Conservation (phyloP, 2,888 invertebrate species). For the Drosophila niveifrons region DNA sequence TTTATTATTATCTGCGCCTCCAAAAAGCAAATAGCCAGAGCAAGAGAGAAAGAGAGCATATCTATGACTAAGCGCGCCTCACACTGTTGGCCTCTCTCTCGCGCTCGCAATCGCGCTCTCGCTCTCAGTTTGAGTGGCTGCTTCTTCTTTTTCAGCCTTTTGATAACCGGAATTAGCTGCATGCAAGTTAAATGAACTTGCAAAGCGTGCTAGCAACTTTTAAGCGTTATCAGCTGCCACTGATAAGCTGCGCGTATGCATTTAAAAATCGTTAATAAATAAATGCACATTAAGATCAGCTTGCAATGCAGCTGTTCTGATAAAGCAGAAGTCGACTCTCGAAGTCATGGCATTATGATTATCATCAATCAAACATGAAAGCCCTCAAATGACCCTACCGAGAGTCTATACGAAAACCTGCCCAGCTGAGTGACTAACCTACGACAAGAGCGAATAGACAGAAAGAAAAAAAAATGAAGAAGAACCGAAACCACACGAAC, state of each 20-base stretch:
- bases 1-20: conserved; percentile 15
- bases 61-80: conserved; percentile 26
- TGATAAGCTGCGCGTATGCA: conserved; percentile 34
- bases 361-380: conserved; percentile 63
- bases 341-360: conserved; percentile 53
- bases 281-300: conserved; percentile 19
- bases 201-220: conserved; percentile 1
- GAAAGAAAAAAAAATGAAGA: conserved; percentile 18
- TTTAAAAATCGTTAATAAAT: background rate
- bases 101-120: background rate
- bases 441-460: conserved; percentile 68
- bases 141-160: conserved; percentile 9
- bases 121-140: conserved; percentile 5
- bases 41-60: conserved; percentile 10
- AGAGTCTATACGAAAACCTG: conserved; percentile 41
- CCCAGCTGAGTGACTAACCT: conserved; percentile 67
- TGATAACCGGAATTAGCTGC: conserved; percentile 45
- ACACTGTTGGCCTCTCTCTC: conserved; percentile 5
- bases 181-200: conserved; percentile 33
- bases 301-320: conserved; percentile 37
- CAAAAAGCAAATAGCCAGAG: conserved; percentile 10
- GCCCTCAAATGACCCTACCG: conserved; percentile 15
- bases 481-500: conserved; percentile 9
- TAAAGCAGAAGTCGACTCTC: conserved; percentile 17
- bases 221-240: conserved; percentile 34